Percentiles rank a stretch among this genome's conserved stretches.
These are phyloP conservation scores for Andrena dorsata DNA, from an alignment of 2,888 invertebrate genomes.

Conservation along the genomic window DNA sequence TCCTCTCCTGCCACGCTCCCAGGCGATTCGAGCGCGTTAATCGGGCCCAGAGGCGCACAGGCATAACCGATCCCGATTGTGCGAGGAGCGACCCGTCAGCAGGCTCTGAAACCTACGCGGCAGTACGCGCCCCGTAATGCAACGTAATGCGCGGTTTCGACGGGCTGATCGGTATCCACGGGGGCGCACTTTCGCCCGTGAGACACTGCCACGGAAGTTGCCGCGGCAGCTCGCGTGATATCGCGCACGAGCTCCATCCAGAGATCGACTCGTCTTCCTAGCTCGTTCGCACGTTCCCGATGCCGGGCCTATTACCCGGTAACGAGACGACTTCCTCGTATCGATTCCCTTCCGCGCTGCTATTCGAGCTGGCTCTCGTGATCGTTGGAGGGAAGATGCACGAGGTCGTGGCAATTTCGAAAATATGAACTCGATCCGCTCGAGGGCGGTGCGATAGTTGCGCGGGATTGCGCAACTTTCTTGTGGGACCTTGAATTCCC, in stretches of 20 bases:
- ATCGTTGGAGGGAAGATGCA: neutral
- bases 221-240: conserved; percentile 26
- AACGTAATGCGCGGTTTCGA: conserved; percentile 47
- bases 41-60: conserved; percentile 46
- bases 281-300: conserved; percentile 52
- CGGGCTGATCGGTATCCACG: conserved; percentile 28
- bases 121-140: conserved; percentile 37
- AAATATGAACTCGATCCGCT: neutral
- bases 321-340: conserved; percentile 46
- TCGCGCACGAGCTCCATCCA: conserved; percentile 23
- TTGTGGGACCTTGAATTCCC: neutral
- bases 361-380: neutral
- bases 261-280: conserved; percentile 47
- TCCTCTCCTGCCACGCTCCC: conserved; percentile 17
- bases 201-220: conserved; percentile 34
- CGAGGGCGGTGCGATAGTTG: neutral
- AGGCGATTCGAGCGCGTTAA: conserved; percentile 38
- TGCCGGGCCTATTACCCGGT: conserved; percentile 23
- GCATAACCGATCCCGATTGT: conserved; percentile 62
- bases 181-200: conserved; percentile 28
- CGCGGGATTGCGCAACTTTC: neutral
- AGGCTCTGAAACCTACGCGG: too few species aligned
- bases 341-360: conserved; percentile 23
- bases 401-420: conserved; percentile 6
- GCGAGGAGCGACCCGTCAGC: conserved; percentile 34